phyloP scores from a whole-genome alignment of 1,140 invertebrate genomes.

The Ylistrum balloti region DNA sequence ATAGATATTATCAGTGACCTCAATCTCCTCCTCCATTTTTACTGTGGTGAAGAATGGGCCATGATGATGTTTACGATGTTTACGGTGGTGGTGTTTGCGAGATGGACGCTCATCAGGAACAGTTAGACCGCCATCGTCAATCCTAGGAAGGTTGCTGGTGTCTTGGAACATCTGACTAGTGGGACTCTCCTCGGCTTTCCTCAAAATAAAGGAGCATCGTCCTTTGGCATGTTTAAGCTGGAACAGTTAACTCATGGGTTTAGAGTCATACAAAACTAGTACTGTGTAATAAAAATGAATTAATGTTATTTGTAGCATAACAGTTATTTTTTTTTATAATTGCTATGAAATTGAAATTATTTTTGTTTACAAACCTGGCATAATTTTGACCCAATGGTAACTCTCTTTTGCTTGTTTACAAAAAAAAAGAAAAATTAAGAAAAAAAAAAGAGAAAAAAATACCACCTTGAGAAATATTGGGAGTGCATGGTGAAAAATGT shows the following conservation, averaged over 20 bases:
- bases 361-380: no score
- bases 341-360: no score
- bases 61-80: not conserved
- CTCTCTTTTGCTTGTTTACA: no score
- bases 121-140: not conserved
- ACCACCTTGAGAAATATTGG: no score
- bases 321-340: no score
- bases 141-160: not conserved
- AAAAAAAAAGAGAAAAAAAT: no score
- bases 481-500: no score
- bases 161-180: not conserved
- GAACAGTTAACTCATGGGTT: not conserved
- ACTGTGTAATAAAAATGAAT: no score
- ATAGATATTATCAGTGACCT: constrained; percentile 88
- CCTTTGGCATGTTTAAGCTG: constrained; percentile 14
- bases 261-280: no score
- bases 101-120: not conserved
- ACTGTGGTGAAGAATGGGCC: not conserved
- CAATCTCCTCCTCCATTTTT: constrained; percentile 83
- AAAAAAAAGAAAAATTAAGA: no score
- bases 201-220: not conserved
- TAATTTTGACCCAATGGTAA: no score
- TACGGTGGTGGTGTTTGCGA: constrained; percentile 3
- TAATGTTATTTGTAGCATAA: no score
- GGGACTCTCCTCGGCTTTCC: not conserved